phyloP scores from a whole-genome alignment of 2,888 invertebrate species.

The Epistrophe eligans region DNA sequence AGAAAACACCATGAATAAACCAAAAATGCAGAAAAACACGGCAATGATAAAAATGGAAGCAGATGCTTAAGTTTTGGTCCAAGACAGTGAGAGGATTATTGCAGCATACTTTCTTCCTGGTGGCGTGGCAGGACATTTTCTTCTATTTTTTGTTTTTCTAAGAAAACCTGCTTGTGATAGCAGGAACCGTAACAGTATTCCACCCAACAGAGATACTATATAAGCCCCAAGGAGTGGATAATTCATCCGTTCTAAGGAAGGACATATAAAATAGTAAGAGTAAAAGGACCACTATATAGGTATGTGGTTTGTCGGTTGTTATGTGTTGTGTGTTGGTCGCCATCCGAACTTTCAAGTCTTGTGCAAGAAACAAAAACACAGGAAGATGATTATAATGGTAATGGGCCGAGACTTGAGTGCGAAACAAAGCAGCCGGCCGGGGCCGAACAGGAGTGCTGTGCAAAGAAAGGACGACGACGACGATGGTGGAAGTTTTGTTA shows the following conservation, averaged over 20 bases:
- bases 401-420: conserved; percentile 30
- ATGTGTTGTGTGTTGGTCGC: conserved; percentile 47
- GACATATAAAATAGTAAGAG: conserved; percentile 26
- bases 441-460: not conserved
- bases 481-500: conserved; percentile 47
- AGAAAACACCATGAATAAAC: conserved; percentile 72
- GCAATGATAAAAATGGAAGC: conserved; percentile 26
- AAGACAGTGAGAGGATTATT: conserved; percentile 67
- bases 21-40: conserved; percentile 42
- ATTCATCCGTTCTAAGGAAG: conserved; percentile 65
- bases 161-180: conserved; percentile 44
- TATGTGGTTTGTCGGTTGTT: too few species aligned
- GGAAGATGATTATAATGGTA: conserved; percentile 30
- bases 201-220: conserved; percentile 32
- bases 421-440: not conserved
- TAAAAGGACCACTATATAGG: not conserved
- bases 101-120: conserved; percentile 47
- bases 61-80: conserved; percentile 13
- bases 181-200: conserved; percentile 46
- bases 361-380: conserved; percentile 2
- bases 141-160: conserved; percentile 35
- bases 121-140: conserved; percentile 49
- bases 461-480: not conserved
- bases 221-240: conserved; percentile 61
- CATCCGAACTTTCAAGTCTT: conserved; percentile 29